Evolutionary conservation across 2,888 invertebrate genomes (phyloP), one percentile per base, ranked within the genome.

Genomic region (Ectemnius continuus): DNA sequence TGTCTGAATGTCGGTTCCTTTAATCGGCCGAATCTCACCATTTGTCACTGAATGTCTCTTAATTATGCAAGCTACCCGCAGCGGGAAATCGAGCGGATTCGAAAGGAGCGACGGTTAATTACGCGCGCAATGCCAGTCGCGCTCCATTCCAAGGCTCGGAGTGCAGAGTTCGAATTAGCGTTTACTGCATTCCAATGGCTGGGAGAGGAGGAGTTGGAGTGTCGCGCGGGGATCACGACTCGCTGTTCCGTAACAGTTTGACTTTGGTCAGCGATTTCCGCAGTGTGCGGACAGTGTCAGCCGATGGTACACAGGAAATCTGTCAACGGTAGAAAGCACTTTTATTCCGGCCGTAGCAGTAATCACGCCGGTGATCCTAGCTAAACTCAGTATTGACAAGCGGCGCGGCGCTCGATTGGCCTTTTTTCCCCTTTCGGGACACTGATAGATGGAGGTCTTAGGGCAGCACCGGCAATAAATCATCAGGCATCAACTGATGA

Each of bases 351-450:
- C 61, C 26, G 48, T 18, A 64, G 36, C 60, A 28, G 74, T 72
- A 75, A 77, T 77, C 69, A 66, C 67, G 28, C 60, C 60, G 67
- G 56, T 23, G 64, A 56, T 66, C 59, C 58, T 14, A 57, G 65
- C 66, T 75, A 75, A 77, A 69, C 77, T 20, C 60, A 67, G 67
- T 75, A 77, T 77, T 69, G 77, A 77, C 77, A 72, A 72, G 75
- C 67, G 28, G 66, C 69, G n/a, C 28, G 60, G 66, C 69, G 77
- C 63, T 72, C 72, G 75, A 77, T 70, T 48, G 61, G 58, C 60
- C 13, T 61, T 71, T 64, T 61, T 67, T 67, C 46, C 46, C 28
- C 28, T 4, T 14, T n/a, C 63, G 48, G 11, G 45, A n/a, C 11
- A 26, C 23, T 26, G 20, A 36, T 11, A 28, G 28, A 81, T 81